Percentiles rank a stretch among this genome's conserved stretches.
Evolutionary conservation across 2,113 vertebrate species (phyloP).

Genomic region (Osmerus mordax): DNA sequence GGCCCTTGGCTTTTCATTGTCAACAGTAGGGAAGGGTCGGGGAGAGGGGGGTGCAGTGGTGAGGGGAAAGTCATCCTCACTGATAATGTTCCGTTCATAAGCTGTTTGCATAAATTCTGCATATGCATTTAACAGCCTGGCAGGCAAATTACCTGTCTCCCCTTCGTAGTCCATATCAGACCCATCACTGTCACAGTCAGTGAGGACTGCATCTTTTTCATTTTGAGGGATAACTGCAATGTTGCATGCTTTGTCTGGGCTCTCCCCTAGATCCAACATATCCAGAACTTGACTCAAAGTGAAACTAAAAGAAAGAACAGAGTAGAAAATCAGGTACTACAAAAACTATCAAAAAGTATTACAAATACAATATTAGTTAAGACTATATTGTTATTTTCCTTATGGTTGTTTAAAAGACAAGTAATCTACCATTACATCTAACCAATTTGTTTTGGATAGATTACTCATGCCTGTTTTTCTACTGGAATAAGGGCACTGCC

Average conservation of each 20-base stretch:
- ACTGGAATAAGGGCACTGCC: no score
- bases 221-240: constrained; percentile 27
- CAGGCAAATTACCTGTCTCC: constrained; percentile 12
- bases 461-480: no score
- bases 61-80: not conserved
- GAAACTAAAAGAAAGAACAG: constrained; percentile 9
- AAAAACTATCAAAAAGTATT: not conserved
- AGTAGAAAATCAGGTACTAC: constrained; percentile 1
- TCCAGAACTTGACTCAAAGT: constrained; percentile 14
- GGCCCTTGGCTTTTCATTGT: no score
- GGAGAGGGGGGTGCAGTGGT: no score
- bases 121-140: constrained; percentile 17
- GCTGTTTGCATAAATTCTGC: constrained; percentile 17
- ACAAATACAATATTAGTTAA: no score
- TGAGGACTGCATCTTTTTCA: constrained; percentile 22
- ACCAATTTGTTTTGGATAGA: no score
- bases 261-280: constrained; percentile 15
- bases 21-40: no score
- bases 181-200: constrained; percentile 13
- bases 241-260: constrained; percentile 17
- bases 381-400: no score
- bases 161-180: constrained; percentile 24
- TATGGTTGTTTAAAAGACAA: no score
- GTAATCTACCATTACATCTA: no score
- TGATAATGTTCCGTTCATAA: constrained; percentile 14